A percentile compares a stretch with the other conserved stretches of the same genome.
phyloP scores from a whole-genome alignment of 2,888 invertebrate species.

The Eristalinus aeneus region DNA sequence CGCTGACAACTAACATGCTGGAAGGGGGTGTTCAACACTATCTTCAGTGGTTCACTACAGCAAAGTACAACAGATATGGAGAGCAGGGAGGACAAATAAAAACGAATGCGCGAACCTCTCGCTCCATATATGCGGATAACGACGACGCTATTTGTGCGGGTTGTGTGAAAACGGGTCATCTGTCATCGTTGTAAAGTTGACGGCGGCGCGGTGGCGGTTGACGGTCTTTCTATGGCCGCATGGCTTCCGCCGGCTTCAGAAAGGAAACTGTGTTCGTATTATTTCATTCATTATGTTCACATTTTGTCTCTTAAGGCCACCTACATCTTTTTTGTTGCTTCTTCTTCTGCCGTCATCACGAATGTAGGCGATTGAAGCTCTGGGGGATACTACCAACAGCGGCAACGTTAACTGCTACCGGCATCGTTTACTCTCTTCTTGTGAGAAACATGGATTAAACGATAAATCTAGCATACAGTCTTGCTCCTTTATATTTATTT shows the following conservation, averaged over 20 bases:
- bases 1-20: background rate
- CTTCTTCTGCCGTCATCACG: background rate
- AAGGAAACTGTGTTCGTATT: slow-evolving; percentile 29
- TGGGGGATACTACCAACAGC: background rate
- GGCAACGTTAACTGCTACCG: background rate
- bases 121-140: slow-evolving; percentile 47
- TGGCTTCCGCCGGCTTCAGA: slow-evolving; percentile 47
- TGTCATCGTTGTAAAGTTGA: slow-evolving; percentile 34
- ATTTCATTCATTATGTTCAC: slow-evolving; percentile 2
- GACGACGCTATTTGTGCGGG: slow-evolving; percentile 32
- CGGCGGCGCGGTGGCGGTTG: background rate
- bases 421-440: background rate
- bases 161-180: slow-evolving; percentile 53
- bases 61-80: slow-evolving; percentile 24
- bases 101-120: slow-evolving; percentile 34
- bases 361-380: background rate
- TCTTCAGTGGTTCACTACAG: background rate
- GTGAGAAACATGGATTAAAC: background rate
- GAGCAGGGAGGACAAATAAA: background rate
- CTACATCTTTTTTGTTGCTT: slow-evolving; percentile 31
- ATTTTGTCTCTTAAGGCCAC: slow-evolving; percentile 42
- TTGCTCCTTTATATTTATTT: background rate
- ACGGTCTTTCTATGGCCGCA: slow-evolving; percentile 20
- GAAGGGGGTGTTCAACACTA: slow-evolving; percentile 18
- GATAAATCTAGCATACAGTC: background rate